These are phyloP conservation scores for Ailuropoda melanoleuca DNA, from an alignment of 2,113 vertebrate genomes.

Conservation along the genomic window DNA sequence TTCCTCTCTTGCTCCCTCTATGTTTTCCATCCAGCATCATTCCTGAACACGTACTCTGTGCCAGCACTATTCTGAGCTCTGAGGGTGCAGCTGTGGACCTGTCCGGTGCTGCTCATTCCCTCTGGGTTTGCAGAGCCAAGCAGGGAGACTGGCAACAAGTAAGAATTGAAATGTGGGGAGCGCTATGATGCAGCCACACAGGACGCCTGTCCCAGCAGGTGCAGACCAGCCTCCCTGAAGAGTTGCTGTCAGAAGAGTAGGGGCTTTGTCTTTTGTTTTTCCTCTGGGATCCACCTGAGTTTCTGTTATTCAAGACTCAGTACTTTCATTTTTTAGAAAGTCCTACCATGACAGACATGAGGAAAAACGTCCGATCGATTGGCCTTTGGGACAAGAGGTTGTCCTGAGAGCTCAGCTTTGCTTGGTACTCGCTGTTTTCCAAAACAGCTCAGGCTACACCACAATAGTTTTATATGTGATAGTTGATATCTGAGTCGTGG, in stretches of 20 bases:
- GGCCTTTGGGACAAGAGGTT: background rate
- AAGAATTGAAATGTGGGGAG: background rate
- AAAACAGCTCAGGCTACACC: background rate
- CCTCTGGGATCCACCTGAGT: background rate
- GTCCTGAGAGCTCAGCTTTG: background rate
- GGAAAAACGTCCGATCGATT: background rate
- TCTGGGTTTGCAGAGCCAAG: background rate
- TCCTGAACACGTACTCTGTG: background rate
- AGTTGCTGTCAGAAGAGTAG: background rate
- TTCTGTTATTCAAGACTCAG: background rate
- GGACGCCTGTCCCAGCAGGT: rapidly evolving
- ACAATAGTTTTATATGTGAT: background rate
- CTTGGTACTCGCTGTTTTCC: background rate
- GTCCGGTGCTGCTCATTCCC: background rate
- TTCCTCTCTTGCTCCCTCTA: background rate
- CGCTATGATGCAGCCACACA: rapidly evolving
- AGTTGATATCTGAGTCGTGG: background rate
- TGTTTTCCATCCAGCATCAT: background rate
- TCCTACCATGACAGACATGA: background rate
- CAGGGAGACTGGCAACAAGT: background rate
- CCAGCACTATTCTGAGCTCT: background rate
- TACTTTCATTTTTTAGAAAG: background rate
- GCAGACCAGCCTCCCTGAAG: rapidly evolving
- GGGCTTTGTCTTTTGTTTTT: background rate
- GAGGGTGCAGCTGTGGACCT: background rate